Conservation (phyloP, 1,140 invertebrate species). For the Harpegnathos saltator region DNA sequence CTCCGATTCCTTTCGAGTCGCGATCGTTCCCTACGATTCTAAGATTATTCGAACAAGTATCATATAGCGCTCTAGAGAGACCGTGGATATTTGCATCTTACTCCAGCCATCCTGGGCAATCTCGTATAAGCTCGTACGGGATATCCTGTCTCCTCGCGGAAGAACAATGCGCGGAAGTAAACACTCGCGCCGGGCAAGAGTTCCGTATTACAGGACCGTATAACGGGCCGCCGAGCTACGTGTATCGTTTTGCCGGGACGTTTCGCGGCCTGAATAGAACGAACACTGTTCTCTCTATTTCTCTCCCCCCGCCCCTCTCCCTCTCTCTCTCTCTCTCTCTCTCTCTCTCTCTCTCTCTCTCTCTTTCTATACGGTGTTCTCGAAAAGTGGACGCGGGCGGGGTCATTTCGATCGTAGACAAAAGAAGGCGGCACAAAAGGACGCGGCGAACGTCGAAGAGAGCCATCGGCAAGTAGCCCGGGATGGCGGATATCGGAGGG, state of each 20-base stretch:
- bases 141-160: slow-evolving; percentile 9
- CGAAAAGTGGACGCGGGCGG: slow-evolving; percentile 54
- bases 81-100: slow-evolving; percentile 15
- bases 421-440: slow-evolving; percentile 66
- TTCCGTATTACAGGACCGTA: slow-evolving; percentile 16
- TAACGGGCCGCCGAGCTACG: slow-evolving; percentile 12
- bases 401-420: slow-evolving; percentile 63
- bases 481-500: slow-evolving; percentile 33
- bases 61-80: slow-evolving; percentile 11
- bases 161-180: slow-evolving; percentile 34
- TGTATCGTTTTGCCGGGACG: background rate
- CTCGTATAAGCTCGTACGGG: slow-evolving; percentile 32
- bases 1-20: background rate
- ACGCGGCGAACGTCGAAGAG: slow-evolving; percentile 21
- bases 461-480: background rate
- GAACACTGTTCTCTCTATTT: background rate
- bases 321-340: too few relatives aligned
- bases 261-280: slow-evolving; percentile 35
- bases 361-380: background rate
- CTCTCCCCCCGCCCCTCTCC: too few relatives aligned
- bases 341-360: too few relatives aligned
- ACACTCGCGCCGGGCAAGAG: slow-evolving; percentile 27
- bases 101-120: slow-evolving; percentile 5
- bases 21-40: slow-evolving; percentile 25
- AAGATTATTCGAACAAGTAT: slow-evolving; percentile 1